These are phyloP conservation scores for Thripadectes ignobilis DNA, from an alignment of 2,797 vertebrate genomes.

Conservation along the genomic window DNA sequence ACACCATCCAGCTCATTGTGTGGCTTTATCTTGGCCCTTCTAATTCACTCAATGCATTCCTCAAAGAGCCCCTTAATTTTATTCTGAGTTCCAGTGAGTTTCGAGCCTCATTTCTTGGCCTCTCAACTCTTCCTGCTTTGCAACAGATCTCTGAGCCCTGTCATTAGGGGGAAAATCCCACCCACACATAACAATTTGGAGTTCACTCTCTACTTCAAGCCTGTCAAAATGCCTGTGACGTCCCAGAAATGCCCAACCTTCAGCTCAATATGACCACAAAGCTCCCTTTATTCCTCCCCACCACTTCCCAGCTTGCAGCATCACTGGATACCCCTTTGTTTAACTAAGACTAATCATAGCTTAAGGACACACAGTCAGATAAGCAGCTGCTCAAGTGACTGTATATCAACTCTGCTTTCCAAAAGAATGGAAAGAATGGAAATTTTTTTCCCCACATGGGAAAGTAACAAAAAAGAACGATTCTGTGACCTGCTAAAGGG, in stretches of 20 bases:
- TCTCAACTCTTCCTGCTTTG: neutral
- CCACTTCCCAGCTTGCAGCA: neutral
- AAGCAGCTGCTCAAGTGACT: conserved; percentile 44
- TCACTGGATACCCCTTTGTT: conserved; percentile 26
- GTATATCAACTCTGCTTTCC: conserved; percentile 18
- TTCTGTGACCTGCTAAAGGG: conserved; percentile 15
- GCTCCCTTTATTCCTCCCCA: neutral
- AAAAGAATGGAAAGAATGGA: neutral
- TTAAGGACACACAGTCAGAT: conserved; percentile 44
- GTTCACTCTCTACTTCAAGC: neutral
- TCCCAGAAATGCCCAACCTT: neutral
- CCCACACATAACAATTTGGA: neutral
- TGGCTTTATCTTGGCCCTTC: neutral
- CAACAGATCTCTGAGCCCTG: neutral
- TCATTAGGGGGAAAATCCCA: neutral
- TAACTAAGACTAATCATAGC: conserved; percentile 29
- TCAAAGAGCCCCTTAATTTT: neutral
- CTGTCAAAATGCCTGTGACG: neutral
- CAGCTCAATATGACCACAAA: neutral
- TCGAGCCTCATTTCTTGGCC: neutral
- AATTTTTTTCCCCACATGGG: neutral
- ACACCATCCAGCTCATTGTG: neutral
- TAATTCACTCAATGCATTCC: neutral
- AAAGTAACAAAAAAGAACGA: conserved; percentile 38
- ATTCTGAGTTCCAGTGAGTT: neutral